Evolutionary conservation across 2,113 vertebrate genomes (phyloP), one percentile per base, ranked within the genome.

Genomic region (Illadopsis cleaveri): DNA sequence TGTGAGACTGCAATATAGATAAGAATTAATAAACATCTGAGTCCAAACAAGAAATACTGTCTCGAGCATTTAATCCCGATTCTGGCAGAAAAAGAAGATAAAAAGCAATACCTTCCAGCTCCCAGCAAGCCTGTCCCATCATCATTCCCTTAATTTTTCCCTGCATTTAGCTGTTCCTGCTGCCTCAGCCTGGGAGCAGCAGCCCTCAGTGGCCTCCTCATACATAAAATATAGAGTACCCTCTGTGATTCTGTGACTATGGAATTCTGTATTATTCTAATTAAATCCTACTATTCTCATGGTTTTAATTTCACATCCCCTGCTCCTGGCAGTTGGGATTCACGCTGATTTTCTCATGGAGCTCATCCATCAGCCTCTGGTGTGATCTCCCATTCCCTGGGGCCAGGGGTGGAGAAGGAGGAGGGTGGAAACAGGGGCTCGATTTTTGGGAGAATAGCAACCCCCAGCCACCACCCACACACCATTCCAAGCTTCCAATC

Each of bases 291-390:
- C 35, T 30, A 21, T 13, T 20, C 6, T 17, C 19, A 11, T 56
- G 37, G 10, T 60, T 76, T 93, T 48, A 10, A 22, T 28, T 24
- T 4, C 21, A 6, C 22, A 18, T 10, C 7, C 8, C 1, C 7
- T 0, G 1, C 47, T 70, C 15, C 51, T 2, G 6, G 44, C 65
- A 10, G 12, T 2, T 28, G 71, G 40, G 51, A 57, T 62, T 62
- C 60, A 3, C 0, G 0, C 12, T 15, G 44, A 17, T 33, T 93
- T 92, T 31, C 42, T 14, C 17, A 5, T 0, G 4, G 19, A 28
- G 44, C 7, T 35, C 7, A 10, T 40, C 40, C 48, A 6, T 8
- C 64, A 54, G 54, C 18, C 1, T 2, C 40, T 31, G 65, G 25
- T 2, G 3, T 2, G 3, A 62, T 35, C 23, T 22, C 12, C 33